Conservation (phyloP, 2,113 vertebrate species). For the Willisornis vidua region DNA sequence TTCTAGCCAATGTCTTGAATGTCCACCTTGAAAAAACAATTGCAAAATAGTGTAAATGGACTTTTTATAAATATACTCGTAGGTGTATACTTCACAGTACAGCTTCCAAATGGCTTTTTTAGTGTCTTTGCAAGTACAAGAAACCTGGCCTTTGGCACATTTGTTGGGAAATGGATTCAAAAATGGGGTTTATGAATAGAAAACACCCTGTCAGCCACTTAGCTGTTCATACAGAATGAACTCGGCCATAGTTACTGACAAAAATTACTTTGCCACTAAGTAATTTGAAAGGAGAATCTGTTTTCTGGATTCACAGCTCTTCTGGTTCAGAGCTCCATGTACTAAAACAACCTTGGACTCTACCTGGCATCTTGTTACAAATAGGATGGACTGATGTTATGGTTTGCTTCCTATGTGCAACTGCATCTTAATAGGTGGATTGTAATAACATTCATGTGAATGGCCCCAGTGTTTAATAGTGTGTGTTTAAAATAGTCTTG, state of each 20-base stretch:
- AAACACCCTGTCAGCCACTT: neutral
- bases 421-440: conserved; percentile 40
- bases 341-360: neutral
- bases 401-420: neutral
- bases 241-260: neutral
- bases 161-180: neutral
- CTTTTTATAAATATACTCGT: neutral
- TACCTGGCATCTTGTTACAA: neutral
- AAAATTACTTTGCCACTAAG: neutral
- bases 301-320: neutral
- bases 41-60: neutral
- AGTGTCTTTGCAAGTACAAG: neutral
- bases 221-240: neutral
- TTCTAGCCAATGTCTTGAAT: neutral
- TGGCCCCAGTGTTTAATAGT: conserved; percentile 11
- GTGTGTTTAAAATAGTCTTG: conserved; percentile 17
- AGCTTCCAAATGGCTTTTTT: neutral
- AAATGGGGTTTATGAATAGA: neutral
- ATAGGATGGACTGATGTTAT: neutral
- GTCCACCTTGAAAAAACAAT: neutral
- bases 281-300: neutral
- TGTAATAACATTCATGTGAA: conserved; percentile 39
- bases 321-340: neutral
- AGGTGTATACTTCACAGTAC: neutral
- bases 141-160: neutral